phyloP scores from a whole-genome alignment of 1,140 invertebrate genomes.

The Lutraria rhynchaena region DNA sequence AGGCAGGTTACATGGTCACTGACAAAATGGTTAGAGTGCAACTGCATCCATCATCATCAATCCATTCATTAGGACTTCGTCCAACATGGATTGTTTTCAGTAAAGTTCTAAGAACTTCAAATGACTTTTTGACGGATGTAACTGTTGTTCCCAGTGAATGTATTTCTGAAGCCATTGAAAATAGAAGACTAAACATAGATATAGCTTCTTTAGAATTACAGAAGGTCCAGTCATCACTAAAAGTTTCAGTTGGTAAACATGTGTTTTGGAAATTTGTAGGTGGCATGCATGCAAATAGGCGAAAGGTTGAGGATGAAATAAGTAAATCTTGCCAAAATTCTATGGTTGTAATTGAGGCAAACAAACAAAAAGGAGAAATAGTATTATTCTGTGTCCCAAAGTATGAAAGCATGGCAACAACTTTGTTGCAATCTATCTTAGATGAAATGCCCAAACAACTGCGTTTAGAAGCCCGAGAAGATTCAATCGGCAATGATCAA shows the following conservation, averaged over 20 bases:
- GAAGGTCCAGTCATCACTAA: constrained; percentile 56
- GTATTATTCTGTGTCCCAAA: constrained; percentile 54
- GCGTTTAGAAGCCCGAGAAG: constrained; percentile 54
- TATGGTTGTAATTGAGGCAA: constrained; percentile 67
- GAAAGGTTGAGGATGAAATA: constrained; percentile 60
- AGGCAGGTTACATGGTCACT: constrained; percentile 70
- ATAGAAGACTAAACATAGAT: constrained; percentile 60
- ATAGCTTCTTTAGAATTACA: constrained; percentile 46
- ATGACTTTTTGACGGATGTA: constrained; percentile 73
- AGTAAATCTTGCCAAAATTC: constrained; percentile 23
- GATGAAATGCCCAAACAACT: constrained; percentile 43
- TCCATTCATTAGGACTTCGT: constrained; percentile 59
- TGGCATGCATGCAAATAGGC: constrained; percentile 62
- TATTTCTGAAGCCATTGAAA: constrained; percentile 58
- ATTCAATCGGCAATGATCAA: constrained; percentile 26
- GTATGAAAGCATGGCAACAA: neutral
- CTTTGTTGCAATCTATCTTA: constrained; percentile 30
- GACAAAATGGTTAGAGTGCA: constrained; percentile 63
- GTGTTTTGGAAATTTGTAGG: constrained; percentile 69
- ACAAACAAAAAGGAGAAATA: constrained; percentile 64
- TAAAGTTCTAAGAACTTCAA: constrained; percentile 70
- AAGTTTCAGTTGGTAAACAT: constrained; percentile 62
- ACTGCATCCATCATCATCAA: constrained; percentile 74
- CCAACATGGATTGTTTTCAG: constrained; percentile 74
- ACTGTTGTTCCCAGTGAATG: constrained; percentile 67